These are phyloP conservation scores for Phrixothrix hirtus DNA, from an alignment of 2,888 invertebrate genomes.

Conservation along the genomic window DNA sequence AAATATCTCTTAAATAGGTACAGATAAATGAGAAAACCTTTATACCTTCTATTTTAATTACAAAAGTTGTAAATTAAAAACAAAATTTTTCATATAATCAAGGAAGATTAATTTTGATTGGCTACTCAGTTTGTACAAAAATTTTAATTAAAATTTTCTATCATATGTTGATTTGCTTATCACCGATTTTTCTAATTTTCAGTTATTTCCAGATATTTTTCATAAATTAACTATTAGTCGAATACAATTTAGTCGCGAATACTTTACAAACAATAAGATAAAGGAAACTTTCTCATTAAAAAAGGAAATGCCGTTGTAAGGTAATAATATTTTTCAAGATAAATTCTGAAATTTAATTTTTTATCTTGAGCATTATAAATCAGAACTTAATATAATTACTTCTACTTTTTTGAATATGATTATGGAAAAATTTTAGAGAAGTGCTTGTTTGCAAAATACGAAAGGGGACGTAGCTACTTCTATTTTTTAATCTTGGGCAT, in stretches of 20 bases:
- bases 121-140: background rate
- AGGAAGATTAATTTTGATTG: background rate
- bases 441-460: no score
- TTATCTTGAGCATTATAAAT: no score
- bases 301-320: background rate
- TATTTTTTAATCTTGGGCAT: no score
- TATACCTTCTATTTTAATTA: background rate
- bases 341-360: background rate
- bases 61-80: background rate
- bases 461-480: no score
- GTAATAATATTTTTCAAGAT: background rate
- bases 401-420: no score
- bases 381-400: no score
- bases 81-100: background rate
- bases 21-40: background rate
- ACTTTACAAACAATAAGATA: background rate
- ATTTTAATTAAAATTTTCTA: background rate
- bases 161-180: background rate
- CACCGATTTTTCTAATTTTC: no score
- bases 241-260: background rate
- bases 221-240: no score
- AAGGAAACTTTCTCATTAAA: background rate
- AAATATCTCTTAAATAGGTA: background rate
- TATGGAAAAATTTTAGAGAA: no score
- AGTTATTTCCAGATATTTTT: no score